A percentile compares a stretch with the other conserved stretches of the same genome.
Conservation (phyloP, 2,113 vertebrate species). For the Setophaga coronata region DNA sequence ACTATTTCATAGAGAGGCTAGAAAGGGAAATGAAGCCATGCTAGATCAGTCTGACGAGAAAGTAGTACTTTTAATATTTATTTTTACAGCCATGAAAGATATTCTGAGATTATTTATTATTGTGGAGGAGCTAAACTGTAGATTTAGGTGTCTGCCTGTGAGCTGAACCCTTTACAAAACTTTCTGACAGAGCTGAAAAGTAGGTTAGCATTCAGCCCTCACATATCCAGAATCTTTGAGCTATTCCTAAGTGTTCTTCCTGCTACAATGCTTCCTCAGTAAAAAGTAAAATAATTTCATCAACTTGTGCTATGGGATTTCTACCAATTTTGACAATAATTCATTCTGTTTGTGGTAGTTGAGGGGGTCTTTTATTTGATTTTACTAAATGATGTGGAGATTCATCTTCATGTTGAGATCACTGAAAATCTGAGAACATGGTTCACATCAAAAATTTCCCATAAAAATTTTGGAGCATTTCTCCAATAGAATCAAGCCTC, state of each 20-base stretch:
- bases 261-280: slow-evolving; percentile 7
- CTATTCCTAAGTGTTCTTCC: background rate
- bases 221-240: background rate
- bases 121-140: background rate
- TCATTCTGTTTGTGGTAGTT: slow-evolving; percentile 20
- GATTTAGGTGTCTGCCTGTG: background rate
- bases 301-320: background rate
- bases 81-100: background rate
- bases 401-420: slow-evolving; percentile 20
- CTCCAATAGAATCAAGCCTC: background rate
- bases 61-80: background rate
- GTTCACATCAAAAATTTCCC: slow-evolving; percentile 38
- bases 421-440: slow-evolving; percentile 23
- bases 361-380: slow-evolving; percentile 30
- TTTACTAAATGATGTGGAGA: slow-evolving; percentile 30
- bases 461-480: background rate
- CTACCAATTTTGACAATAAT: slow-evolving; percentile 24
- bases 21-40: background rate
- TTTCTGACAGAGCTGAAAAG: background rate
- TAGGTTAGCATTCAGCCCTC: background rate
- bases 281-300: slow-evolving; percentile 26
- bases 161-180: background rate
- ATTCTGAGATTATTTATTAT: background rate
- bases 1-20: fast-evolving
- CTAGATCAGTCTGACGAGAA: background rate